phyloP scores from a whole-genome alignment of 2,888 invertebrate genomes.

The Sycophila texana region DNA sequence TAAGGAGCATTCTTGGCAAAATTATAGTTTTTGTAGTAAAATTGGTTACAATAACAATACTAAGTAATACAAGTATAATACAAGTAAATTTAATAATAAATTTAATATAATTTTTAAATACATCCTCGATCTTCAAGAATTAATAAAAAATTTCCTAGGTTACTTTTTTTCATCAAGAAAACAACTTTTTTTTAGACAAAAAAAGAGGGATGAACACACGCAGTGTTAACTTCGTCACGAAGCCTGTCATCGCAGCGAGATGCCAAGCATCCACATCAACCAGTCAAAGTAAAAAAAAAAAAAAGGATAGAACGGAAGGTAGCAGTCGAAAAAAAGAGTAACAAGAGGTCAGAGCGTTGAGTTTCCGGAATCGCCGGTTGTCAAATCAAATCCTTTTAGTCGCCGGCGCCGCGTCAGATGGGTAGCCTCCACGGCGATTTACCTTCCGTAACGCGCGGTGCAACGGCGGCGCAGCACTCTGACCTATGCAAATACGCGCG shows the following conservation, averaged over 20 bases:
- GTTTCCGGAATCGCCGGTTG: constrained; percentile 63
- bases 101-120: too few relatives aligned
- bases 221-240: too few relatives aligned
- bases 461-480: background rate
- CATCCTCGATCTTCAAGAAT: too few relatives aligned
- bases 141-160: too few relatives aligned
- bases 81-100: too few relatives aligned
- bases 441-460: background rate
- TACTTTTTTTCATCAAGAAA: too few relatives aligned
- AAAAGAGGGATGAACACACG: too few relatives aligned
- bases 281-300: background rate
- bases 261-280: background rate
- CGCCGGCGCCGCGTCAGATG: constrained; percentile 19
- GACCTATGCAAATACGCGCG: constrained; percentile 40
- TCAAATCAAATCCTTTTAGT: constrained; percentile 63
- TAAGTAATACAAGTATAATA: too few relatives aligned
- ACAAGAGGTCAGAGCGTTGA: constrained; percentile 41
- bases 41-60: too few relatives aligned
- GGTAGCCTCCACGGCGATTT: constrained; percentile 3
- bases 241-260: constrained; percentile 7
- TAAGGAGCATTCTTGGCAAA: too few relatives aligned
- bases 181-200: too few relatives aligned
- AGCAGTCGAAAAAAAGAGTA: background rate
- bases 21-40: too few relatives aligned
- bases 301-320: constrained; percentile 17